Evolutionary conservation across 2,797 vertebrate genomes (phyloP), one percentile per base, ranked within the genome.

Genomic region (Enteromius argenteus): DNA sequence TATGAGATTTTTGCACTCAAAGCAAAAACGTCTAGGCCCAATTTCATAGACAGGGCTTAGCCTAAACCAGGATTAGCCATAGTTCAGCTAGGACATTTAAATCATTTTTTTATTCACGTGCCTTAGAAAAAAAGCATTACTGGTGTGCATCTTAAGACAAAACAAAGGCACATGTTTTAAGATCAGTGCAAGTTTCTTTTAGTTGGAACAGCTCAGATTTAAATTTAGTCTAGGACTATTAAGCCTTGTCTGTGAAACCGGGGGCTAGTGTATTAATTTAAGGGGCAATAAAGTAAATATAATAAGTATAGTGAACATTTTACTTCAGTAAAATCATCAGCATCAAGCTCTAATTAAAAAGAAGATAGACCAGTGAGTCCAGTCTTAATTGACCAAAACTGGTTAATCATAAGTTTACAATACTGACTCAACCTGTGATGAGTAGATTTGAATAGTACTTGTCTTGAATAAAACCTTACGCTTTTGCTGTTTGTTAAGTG

Each of bases 401-500:
- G 5, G 30, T 42, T n/a, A 69, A 53, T 56, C 46, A 37, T 39
- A 51, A 37, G 23, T 72, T 44, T 62, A 30, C 4, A 39, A 62
- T 30, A 44, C 2, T 80, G 69, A 74, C 46, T 78, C 17, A 66
- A 32, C 3, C 17, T 66, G n/a, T 49, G 68, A 35, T 30, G 75
- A 82, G 60, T 74, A 71, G 15, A 35, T 35, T 69, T 73, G 56
- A 74, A 49, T 67, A 74, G 66, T 62, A 44, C 53, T 71, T 23
- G 17, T 53, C 49, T 67, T 37, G 30, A 79, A 83, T 66, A 58
- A 83, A 82, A 44, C 74, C 56, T 30, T 7, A 56, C 73, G 60
- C 14, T 23, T 78, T 51, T 64, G 3, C 10, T 60, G 14, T 30
- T 42, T 39, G 32, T 64, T 17, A 56, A 30, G 13, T 82, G 85